Base-by-base conservation (phyloP, 1,140 invertebrate species). In the Atopsyche davidsoni region DNA sequence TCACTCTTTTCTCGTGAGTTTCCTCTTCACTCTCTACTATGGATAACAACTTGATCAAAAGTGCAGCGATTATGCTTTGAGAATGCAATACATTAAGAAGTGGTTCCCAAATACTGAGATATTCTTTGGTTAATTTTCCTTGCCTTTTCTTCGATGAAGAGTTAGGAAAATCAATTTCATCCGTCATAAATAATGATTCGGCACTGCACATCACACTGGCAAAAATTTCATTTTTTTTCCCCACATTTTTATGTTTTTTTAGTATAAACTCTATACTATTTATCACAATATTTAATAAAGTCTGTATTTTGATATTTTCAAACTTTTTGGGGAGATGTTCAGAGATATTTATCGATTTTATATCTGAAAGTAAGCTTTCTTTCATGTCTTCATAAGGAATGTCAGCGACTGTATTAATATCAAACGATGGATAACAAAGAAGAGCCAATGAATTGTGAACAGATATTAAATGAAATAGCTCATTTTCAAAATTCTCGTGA, bases 61-160 rank as follows among this genome's bases (percentile, higher is more conserved):
- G 64, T 1, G 62, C 53, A 40, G 73, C 57, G 18, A 81, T 46
- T n/a, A 79, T 55, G 51, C 75, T 68, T 61, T 72, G 68, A 24
- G 66, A 66, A 51, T 77, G 72, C 4, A 81, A 54, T 40, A 75
- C 67, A 47, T 63, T 60, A 18, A 80, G 63, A 34, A 80, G 63
- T 38, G 70, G 59, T 62, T 75, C 54, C 77, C 76, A 80, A 68
- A 75, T 74, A 59, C 43, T 67, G 59, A 23, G 63, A 47, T 44
- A 53, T 21, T 50, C 32, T 22, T 31, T 31, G 3, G 39, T 16
- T 34, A 57, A n/a, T 4, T 36, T 40, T 9, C 25, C 7, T 36
- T 53, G 18, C 40, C 10, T 17, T 23, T 24, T 47, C n/a, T 45
- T 43, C 18, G 2, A 42, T 23, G n/a, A 46, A 13, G 1, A 22